Percentiles rank a stretch among this genome's conserved stretches.
These are phyloP conservation scores for Sebastes alutus DNA, from an alignment of 2,797 vertebrate genomes.

Conservation along the genomic window DNA sequence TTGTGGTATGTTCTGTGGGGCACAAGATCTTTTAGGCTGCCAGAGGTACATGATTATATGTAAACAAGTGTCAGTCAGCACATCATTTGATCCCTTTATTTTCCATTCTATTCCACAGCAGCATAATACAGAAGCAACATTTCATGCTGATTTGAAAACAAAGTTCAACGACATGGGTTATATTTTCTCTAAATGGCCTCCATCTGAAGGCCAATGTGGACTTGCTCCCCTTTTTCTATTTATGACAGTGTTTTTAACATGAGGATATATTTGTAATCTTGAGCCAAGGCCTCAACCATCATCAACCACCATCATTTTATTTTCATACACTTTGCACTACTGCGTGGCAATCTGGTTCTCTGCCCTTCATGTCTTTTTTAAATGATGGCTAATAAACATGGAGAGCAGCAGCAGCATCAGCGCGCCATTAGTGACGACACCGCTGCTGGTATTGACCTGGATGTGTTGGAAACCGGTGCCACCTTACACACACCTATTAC, in stretches of 20 bases:
- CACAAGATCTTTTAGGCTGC: background rate
- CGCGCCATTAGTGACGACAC: too few relatives aligned
- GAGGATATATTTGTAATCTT: background rate
- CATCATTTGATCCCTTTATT: too few relatives aligned
- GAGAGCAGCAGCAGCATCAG: too few relatives aligned
- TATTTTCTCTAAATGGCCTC: background rate
- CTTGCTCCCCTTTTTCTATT: background rate
- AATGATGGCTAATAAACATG: background rate
- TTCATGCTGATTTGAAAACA: background rate
- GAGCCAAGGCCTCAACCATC: background rate
- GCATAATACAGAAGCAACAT: too few relatives aligned
- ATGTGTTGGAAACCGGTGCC: background rate
- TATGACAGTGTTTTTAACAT: background rate
- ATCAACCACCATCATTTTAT: background rate
- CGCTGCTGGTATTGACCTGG: background rate
- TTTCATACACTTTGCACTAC: background rate
- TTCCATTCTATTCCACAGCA: too few relatives aligned
- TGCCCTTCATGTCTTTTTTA: background rate
- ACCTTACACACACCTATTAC: background rate
- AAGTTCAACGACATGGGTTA: background rate
- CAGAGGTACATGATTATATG: background rate
- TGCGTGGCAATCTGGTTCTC: background rate
- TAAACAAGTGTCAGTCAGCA: background rate
- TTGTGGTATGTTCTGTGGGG: background rate
- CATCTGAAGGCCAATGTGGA: background rate